phyloP scores from a whole-genome alignment of 2,113 vertebrate genomes.

The Nothocercus nigrocapillus region DNA sequence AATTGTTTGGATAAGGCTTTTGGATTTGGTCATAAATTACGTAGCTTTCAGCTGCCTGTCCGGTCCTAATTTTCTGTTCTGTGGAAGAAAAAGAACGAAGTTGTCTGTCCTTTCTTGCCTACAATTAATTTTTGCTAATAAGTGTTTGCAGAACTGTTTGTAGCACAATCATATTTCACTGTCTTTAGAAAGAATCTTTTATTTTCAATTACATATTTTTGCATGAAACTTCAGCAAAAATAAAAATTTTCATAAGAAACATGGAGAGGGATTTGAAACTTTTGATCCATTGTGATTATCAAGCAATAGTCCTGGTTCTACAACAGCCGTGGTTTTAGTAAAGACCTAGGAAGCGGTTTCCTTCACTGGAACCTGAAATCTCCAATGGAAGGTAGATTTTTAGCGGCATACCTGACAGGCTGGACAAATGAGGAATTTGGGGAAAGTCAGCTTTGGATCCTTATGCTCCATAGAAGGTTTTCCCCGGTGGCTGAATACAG shows the following conservation, averaged over 20 bases:
- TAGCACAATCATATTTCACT: background rate
- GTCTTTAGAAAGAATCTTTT: background rate
- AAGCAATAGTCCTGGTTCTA: background rate
- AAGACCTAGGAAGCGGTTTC: background rate
- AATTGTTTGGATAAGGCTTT: background rate
- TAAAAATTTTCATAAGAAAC: background rate
- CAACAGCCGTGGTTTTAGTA: background rate
- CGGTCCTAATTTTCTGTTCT: background rate
- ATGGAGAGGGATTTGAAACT: background rate
- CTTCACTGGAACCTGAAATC: rapidly evolving
- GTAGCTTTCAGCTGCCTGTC: background rate
- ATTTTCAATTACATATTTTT: background rate
- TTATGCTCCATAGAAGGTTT: background rate
- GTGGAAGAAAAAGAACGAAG: background rate
- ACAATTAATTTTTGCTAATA: background rate
- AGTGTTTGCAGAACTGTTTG: background rate
- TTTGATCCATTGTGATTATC: background rate
- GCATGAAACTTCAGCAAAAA: background rate
- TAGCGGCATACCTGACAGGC: background rate
- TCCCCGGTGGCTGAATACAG: background rate
- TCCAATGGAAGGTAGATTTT: background rate
- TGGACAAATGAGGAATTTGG: background rate
- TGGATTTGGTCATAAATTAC: background rate
- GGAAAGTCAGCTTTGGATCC: background rate
- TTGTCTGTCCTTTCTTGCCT: background rate